phyloP scores from a whole-genome alignment of 2,888 invertebrate genomes.

The Steinernema carpocapsae region DNA sequence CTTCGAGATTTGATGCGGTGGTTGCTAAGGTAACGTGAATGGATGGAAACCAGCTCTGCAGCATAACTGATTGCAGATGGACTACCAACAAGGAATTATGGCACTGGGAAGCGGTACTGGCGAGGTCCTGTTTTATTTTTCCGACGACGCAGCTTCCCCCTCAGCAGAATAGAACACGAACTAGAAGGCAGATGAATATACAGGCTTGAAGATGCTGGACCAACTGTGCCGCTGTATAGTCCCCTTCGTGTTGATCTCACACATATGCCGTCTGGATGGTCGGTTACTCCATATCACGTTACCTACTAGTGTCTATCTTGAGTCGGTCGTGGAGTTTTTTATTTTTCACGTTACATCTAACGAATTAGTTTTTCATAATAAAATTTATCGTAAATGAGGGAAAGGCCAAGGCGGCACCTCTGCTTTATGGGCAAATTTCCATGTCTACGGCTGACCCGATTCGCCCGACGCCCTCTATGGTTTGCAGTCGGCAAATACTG shows the following conservation, averaged over 20 bases:
- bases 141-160: neutral
- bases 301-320: too few relatives aligned
- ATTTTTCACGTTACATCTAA: too few relatives aligned
- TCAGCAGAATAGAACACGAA: too few relatives aligned
- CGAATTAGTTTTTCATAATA: too few relatives aligned
- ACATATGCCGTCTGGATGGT: neutral
- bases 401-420: too few relatives aligned
- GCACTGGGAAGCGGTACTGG: slow-evolving; percentile 12
- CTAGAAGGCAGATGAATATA: neutral
- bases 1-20: neutral
- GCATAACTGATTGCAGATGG: neutral
- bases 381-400: too few relatives aligned
- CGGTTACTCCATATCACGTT: neutral
- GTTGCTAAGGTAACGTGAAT: slow-evolving; percentile 2
- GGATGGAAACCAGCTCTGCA: neutral
- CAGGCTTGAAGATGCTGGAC: neutral
- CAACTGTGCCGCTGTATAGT: neutral
- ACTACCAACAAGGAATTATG: neutral
- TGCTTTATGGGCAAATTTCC: too few relatives aligned
- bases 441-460: too few relatives aligned
- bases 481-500: too few relatives aligned
- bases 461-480: too few relatives aligned
- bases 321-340: too few relatives aligned
- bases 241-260: neutral
- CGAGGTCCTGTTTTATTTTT: slow-evolving; percentile 9